Evolutionary conservation across 2,888 invertebrate species (phyloP).

Genomic region (Sinodicranocentrus sp.): DNA sequence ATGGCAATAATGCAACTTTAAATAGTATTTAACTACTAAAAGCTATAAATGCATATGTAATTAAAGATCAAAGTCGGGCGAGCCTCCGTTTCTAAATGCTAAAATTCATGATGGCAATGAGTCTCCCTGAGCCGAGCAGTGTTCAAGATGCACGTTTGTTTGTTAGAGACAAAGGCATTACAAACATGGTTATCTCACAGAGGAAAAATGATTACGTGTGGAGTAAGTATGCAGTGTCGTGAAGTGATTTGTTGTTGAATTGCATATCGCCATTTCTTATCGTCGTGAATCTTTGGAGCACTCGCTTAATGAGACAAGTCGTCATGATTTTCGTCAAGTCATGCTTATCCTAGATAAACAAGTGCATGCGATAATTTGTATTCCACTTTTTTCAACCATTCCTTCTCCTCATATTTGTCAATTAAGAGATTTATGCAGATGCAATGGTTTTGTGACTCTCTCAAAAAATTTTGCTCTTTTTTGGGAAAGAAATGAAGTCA

Average conservation of each 20-base stretch:
- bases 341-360: slow-evolving; percentile 22
- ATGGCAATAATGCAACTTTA: slow-evolving; percentile 55
- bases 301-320: slow-evolving; percentile 41
- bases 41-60: slow-evolving; percentile 44
- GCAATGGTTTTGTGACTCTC: background rate
- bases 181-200: too few species aligned
- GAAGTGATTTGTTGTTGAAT: background rate
- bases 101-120: background rate
- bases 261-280: background rate
- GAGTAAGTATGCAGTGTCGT: too few species aligned
- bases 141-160: too few species aligned
- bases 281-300: slow-evolving; percentile 1
- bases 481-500: background rate
- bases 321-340: slow-evolving; percentile 36
- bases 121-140: background rate
- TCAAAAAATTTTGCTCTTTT: slow-evolving; percentile 4
- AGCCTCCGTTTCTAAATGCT: background rate
- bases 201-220: too few species aligned
- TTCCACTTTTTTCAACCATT: slow-evolving; percentile 1
- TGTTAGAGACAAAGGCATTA: too few species aligned
- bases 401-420: slow-evolving; percentile 3
- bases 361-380: background rate
- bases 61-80: slow-evolving; percentile 50
- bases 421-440: background rate
- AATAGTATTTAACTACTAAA: slow-evolving; percentile 54